phyloP scores from a whole-genome alignment of 2,113 vertebrate genomes.

The Pimephales promelas region DNA sequence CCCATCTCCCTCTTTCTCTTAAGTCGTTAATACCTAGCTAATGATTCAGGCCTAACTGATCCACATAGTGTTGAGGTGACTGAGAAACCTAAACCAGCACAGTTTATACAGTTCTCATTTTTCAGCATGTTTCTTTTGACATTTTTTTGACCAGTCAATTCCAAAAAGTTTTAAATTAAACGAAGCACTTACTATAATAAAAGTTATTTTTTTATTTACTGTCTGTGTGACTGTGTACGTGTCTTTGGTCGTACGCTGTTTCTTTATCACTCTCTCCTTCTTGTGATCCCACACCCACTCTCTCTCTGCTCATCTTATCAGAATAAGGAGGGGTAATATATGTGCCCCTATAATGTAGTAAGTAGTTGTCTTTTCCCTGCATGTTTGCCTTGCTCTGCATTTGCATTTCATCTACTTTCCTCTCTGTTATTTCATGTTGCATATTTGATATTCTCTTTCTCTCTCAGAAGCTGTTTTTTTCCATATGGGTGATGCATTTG shows the following conservation, averaged over 20 bases:
- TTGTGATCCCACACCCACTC: constrained; percentile 65
- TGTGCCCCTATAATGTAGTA: constrained; percentile 97
- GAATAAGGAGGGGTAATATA: constrained; percentile 92
- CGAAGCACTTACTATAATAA: neutral
- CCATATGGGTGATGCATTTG: neutral
- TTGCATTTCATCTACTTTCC: constrained; percentile 14
- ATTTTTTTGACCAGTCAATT: neutral
- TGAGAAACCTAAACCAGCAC: neutral
- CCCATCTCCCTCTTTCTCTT: neutral
- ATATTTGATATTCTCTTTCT: neutral
- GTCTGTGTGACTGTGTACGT: constrained; percentile 12
- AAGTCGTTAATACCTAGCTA: neutral
- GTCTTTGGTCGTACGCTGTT: constrained; percentile 47
- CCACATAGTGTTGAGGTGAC: neutral
- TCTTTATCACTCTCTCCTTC: constrained; percentile 39
- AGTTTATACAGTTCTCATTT: neutral
- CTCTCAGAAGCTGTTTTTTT: neutral
- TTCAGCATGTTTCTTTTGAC: neutral
- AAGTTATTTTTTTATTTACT: neutral
- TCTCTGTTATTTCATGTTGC: neutral
- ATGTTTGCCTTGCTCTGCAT: constrained; percentile 48
- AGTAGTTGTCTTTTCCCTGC: constrained; percentile 76
- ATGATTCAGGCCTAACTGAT: neutral
- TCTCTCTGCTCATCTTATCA: constrained; percentile 74
- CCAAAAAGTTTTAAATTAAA: neutral